phyloP scores from a whole-genome alignment of 2,888 invertebrate genomes.

The Monoplex corrugatus region DNA sequence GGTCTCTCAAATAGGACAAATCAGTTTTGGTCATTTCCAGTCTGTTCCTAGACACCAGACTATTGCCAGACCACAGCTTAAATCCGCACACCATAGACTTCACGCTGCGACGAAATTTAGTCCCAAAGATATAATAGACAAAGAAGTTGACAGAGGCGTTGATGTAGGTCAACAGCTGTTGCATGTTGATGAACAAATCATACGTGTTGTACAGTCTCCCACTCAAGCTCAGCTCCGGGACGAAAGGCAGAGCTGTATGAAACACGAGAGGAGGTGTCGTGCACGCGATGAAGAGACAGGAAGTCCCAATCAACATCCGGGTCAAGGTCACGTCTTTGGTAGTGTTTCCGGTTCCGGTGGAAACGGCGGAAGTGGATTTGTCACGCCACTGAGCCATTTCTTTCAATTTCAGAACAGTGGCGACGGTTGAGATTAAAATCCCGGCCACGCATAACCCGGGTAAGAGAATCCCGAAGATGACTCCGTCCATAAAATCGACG shows the following conservation, averaged over 20 bases:
- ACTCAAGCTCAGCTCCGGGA: slow-evolving; percentile 20
- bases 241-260: slow-evolving; percentile 5
- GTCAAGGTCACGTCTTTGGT: slow-evolving; percentile 32
- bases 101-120: slow-evolving; percentile 28
- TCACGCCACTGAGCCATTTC: slow-evolving; percentile 28
- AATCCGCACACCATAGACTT: not conserved
- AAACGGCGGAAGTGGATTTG: not conserved
- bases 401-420: slow-evolving; percentile 4
- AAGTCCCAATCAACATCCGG: slow-evolving; percentile 36
- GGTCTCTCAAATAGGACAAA: not conserved
- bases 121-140: slow-evolving; percentile 27
- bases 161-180: slow-evolving; percentile 27
- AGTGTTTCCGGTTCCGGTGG: not conserved
- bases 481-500: slow-evolving; percentile 7
- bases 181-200: slow-evolving; percentile 35
- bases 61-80: not conserved
- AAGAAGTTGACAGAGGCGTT: slow-evolving; percentile 37
- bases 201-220: slow-evolving; percentile 20
- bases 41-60: not conserved
- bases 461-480: slow-evolving; percentile 29
- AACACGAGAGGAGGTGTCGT: slow-evolving; percentile 23
- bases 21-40: not conserved
- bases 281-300: slow-evolving; percentile 20
- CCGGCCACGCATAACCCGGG: not conserved
- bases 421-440: not conserved